These are phyloP conservation scores for Cataglyphis hispanica DNA, from an alignment of 1,140 invertebrate genomes.

Conservation along the genomic window DNA sequence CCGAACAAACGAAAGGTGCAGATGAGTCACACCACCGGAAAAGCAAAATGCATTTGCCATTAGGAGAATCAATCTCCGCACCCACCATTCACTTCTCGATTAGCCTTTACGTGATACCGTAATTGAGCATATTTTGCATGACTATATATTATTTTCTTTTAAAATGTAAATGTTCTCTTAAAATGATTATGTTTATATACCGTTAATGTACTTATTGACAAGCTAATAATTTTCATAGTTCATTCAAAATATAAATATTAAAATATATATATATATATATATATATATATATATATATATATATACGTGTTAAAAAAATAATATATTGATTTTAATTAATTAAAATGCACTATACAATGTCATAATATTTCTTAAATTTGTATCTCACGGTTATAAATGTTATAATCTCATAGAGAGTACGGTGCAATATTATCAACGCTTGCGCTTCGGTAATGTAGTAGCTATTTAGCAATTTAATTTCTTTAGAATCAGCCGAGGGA, in stretches of 20 bases:
- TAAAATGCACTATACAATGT: neutral
- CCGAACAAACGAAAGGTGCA: constrained; percentile 58
- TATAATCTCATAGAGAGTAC: neutral
- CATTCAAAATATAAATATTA: too few relatives aligned
- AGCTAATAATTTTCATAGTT: neutral
- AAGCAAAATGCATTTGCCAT: constrained; percentile 52
- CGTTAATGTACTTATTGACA: too few relatives aligned
- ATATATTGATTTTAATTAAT: constrained; percentile 15
- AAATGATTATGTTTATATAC: neutral
- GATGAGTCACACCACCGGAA: constrained; percentile 20
- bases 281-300: too few relatives aligned
- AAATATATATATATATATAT: neutral
- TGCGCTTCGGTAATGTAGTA: neutral
- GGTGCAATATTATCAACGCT: neutral
- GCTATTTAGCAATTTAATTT: constrained; percentile 65
- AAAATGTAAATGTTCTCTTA: too few relatives aligned
- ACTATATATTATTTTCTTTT: neutral
- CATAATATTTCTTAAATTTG: too few relatives aligned
- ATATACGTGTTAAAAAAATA: neutral
- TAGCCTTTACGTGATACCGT: neutral
- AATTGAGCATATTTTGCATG: constrained; percentile 10
- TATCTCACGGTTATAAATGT: neutral
- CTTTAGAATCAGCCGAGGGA: constrained; percentile 54
- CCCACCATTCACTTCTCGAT: neutral
- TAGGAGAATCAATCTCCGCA: constrained; percentile 24